Conservation (phyloP, 2,888 invertebrate species). For the Dinocampus coccinellae region DNA sequence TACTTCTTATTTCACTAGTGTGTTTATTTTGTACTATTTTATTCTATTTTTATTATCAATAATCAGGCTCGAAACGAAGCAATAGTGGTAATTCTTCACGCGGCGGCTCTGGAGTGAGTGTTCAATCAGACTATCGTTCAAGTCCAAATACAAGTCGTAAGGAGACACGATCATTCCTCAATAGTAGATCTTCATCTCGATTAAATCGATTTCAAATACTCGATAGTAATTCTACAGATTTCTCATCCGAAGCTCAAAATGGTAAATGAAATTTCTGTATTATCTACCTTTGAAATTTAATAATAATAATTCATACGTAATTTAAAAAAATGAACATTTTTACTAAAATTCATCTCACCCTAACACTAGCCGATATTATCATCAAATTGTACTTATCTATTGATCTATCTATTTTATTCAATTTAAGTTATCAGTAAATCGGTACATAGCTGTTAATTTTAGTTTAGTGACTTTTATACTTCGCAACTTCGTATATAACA, state of each 20-base stretch:
- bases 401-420: slow-evolving; percentile 21
- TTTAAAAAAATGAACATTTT: too few relatives aligned
- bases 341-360: too few relatives aligned
- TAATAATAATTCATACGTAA: not conserved
- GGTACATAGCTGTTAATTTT: slow-evolving; percentile 39
- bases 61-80: slow-evolving; percentile 71
- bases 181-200: slow-evolving; percentile 45
- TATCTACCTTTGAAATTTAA: slow-evolving; percentile 2
- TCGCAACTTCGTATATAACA: slow-evolving; percentile 28
- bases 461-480: slow-evolving; percentile 20
- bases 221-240: slow-evolving; percentile 53
- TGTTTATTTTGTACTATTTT: not conserved
- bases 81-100: slow-evolving; percentile 74
- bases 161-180: slow-evolving; percentile 54
- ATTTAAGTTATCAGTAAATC: slow-evolving; percentile 44
- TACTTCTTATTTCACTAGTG: not conserved
- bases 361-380: too few relatives aligned
- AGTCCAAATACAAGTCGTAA: slow-evolving; percentile 57
- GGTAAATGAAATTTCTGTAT: slow-evolving; percentile 38
- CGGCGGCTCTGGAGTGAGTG: slow-evolving; percentile 72
- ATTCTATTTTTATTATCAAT: slow-evolving; percentile 7
- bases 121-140: slow-evolving; percentile 68
- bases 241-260: slow-evolving; percentile 47
- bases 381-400: not conserved
- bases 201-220: slow-evolving; percentile 46